Evolutionary conservation across 1,140 invertebrate species (phyloP), one percentile per base, ranked within the genome.

Genomic region (Cydia pomonella): DNA sequence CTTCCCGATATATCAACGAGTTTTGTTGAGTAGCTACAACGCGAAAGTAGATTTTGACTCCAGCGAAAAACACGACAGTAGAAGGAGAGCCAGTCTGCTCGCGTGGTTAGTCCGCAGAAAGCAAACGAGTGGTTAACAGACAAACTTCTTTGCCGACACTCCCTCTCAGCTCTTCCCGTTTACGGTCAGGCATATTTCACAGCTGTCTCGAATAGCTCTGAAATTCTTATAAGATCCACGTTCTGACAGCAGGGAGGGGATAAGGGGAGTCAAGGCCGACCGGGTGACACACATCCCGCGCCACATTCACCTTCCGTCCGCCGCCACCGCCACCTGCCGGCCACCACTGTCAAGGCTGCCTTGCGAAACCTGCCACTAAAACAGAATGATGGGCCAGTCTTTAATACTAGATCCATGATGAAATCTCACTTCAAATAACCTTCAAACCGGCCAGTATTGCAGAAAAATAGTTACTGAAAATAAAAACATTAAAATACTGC

Each of bases 291-390:
- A 88, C 84, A 89, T 88, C 88, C 89, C 72, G 47, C 87, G 85
- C 87, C 84, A 89, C 89, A 90, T 90, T 92, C 90, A 89, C 88
- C 87, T 89, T 90, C 86, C 88, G 87, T 82, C 85, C 84, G 80
- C 74, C 75, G 79, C 76, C 73, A 73, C 75, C 76, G 63, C 82
- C 84, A 85, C 85, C 80, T 84, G 83, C 79, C 82, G 77, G 82
- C 83, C 87, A 83, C 80, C 89, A 92, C 82, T 92, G 90, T 89
- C 90, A 92, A 91, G 90, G 90, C 84, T 90, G 78, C 75, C 79
- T 92, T 92, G 84, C 85, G 87, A 90, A 85, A 90, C 73, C 77
- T 38, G 7, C 72, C 71, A 18, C 71, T 50, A 18, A 44, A 29
- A 25, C 72, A n/a, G 6, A 69, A 69, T 69, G 64, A 69, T 69